Evolutionary conservation across 92 coral and sea anemone genomes (phyloP).

Genomic region (Epizoanthus scotinus): DNA sequence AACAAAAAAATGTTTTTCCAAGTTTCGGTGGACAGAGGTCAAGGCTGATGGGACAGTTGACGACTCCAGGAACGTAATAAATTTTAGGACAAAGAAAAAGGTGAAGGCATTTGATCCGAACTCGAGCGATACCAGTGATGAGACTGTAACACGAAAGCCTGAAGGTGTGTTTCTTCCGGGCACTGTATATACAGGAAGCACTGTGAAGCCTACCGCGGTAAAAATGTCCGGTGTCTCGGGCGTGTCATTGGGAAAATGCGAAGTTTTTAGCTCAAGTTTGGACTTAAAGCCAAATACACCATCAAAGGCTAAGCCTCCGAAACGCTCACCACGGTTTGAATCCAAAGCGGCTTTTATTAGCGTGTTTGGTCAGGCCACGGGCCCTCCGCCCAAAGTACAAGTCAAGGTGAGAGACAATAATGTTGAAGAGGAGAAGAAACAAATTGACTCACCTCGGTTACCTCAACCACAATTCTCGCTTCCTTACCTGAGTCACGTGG

Average conservation of each 20-base stretch:
- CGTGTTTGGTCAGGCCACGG: slow-evolving; percentile 69
- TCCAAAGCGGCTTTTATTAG: slow-evolving; percentile 52
- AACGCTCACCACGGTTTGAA: neutral
- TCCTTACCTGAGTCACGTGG: slow-evolving; percentile 63
- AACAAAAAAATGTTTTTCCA: neutral
- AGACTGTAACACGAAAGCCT: slow-evolving; percentile 29
- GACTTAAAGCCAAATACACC: slow-evolving; percentile 16
- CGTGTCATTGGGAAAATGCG: slow-evolving; percentile 47
- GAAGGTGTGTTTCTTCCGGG: slow-evolving; percentile 46
- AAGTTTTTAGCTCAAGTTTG: slow-evolving; percentile 46
- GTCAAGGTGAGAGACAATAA: neutral
- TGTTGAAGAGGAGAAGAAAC: neutral
- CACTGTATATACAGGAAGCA: slow-evolving; percentile 64
- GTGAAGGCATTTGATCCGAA: slow-evolving; percentile 1
- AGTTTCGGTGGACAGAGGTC: slow-evolving; percentile 36
- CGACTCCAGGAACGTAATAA: slow-evolving; percentile 38
- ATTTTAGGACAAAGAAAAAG: slow-evolving; percentile 46
- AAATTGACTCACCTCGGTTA: slow-evolving; percentile 25
- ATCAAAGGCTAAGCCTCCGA: neutral
- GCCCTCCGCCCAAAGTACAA: slow-evolving; percentile 50
- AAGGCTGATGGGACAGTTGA: slow-evolving; percentile 14
- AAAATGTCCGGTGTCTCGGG: slow-evolving; percentile 35
- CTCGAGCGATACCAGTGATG: slow-evolving; percentile 48
- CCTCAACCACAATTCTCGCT: slow-evolving; percentile 47
- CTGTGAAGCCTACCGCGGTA: slow-evolving; percentile 43